Conservation (phyloP, 2,888 invertebrate genomes). For the Drosophila robusta region DNA sequence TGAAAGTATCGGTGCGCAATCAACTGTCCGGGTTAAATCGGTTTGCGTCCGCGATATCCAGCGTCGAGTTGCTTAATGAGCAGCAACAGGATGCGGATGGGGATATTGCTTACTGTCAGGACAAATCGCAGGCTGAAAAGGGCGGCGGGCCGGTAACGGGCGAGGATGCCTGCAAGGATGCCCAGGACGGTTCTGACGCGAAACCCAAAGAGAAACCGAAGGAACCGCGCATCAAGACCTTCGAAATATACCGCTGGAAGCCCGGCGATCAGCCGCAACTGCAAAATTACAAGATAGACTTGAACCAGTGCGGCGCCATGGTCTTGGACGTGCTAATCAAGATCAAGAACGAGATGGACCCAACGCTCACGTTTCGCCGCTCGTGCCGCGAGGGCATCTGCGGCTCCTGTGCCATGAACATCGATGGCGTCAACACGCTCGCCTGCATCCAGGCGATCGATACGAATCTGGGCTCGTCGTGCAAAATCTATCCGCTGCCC, state of each 20-base stretch:
- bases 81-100: neutral
- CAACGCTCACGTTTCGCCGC: conserved; percentile 96
- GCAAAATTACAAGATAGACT: conserved; percentile 88
- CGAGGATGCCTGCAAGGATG: too few relatives aligned
- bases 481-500: conserved; percentile 97
- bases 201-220: conserved; percentile 7
- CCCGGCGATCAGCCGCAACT: conserved; percentile 92
- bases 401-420: conserved; percentile 99
- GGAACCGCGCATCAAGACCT: conserved; percentile 88
- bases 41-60: neutral
- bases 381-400: conserved; percentile 99
- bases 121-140: neutral
- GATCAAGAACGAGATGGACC: conserved; percentile 97
- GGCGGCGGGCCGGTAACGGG: neutral
- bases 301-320: conserved; percentile 97
- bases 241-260: conserved; percentile 94
- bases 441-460: conserved; percentile 95
- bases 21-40: neutral
- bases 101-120: neutral
- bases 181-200: too few relatives aligned
- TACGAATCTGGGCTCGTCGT: conserved; percentile 87
- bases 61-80: neutral
- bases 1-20: neutral
- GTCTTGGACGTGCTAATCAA: conserved; percentile 97
- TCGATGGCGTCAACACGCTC: conserved; percentile 96